Evolutionary conservation across 92 coral and sea anemone genomes (phyloP).

Genomic region (Siderastrea radians): DNA sequence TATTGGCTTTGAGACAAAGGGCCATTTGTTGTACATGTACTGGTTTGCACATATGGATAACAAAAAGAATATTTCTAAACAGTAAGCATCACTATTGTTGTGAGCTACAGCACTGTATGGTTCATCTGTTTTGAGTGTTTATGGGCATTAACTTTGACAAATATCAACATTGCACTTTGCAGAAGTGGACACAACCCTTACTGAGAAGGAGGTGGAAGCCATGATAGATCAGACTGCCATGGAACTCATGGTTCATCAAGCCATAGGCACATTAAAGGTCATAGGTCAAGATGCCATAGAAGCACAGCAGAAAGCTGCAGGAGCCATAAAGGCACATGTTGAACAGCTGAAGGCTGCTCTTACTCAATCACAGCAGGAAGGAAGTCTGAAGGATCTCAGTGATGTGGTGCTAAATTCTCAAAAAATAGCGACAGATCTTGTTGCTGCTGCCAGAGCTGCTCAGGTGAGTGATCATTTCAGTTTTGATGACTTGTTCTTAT

Average conservation of each 20-base stretch:
- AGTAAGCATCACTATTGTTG: too few relatives aligned
- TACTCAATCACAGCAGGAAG: conserved; percentile 64
- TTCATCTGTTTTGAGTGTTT: too few relatives aligned
- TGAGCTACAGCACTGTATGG: too few relatives aligned
- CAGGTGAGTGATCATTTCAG: conserved; percentile 8
- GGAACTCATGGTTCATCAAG: conserved; percentile 83
- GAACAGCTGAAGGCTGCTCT: conserved; percentile 81
- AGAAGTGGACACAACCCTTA: conserved; percentile 66
- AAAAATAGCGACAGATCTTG: conserved; percentile 58
- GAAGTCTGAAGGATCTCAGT: conserved; percentile 70
- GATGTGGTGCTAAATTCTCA: conserved; percentile 73
- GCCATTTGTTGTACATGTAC: too few relatives aligned
- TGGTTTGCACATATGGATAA: too few relatives aligned
- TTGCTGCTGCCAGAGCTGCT: conserved; percentile 61
- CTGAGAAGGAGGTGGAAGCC: conserved; percentile 74
- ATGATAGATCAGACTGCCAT: conserved; percentile 81
- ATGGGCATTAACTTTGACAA: background rate
- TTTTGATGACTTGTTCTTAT: background rate
- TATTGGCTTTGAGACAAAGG: too few relatives aligned
- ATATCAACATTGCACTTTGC: background rate
- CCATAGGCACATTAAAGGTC: conserved; percentile 60
- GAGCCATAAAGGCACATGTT: conserved; percentile 72
- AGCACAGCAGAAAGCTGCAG: conserved; percentile 84
- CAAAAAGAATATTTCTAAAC: too few relatives aligned
- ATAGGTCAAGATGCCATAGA: conserved; percentile 82